phyloP scores from a whole-genome alignment of 2,797 vertebrate genomes.

The Esox lucius region DNA sequence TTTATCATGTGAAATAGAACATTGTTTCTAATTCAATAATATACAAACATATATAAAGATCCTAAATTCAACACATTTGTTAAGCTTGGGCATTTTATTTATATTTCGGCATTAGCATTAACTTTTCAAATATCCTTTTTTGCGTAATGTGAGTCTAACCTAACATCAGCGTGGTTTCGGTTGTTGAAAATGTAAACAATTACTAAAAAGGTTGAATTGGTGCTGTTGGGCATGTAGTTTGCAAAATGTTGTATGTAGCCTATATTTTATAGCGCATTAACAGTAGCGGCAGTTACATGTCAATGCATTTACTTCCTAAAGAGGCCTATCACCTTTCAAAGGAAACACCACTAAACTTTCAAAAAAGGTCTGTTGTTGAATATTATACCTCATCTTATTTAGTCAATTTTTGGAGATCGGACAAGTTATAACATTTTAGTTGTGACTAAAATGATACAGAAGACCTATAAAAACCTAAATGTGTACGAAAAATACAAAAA shows the following conservation, averaged over 20 bases:
- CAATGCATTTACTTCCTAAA: not conserved
- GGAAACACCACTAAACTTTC: not conserved
- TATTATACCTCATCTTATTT: not conserved
- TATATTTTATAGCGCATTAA: not conserved
- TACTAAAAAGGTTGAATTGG: not conserved
- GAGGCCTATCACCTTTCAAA: not conserved
- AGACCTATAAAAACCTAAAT: not conserved
- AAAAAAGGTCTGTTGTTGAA: not conserved
- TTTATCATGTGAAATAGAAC: not conserved
- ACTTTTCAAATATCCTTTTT: not conserved
- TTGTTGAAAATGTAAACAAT: not conserved
- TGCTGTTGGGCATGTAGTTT: not conserved
- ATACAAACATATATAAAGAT: not conserved
- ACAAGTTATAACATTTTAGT: not conserved
- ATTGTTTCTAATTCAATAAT: not conserved
- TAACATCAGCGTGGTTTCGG: not conserved
- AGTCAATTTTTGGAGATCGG: too few species aligned
- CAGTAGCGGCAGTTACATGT: not conserved
- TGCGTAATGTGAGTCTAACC: not conserved
- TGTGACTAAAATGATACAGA: not conserved
- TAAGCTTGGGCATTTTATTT: not conserved
- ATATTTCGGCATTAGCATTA: not conserved
- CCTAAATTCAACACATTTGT: not conserved
- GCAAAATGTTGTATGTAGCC: not conserved
- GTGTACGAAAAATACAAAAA: not conserved